phyloP scores from a whole-genome alignment of 2,113 vertebrate genomes.

The Pontoporia blainvillei region DNA sequence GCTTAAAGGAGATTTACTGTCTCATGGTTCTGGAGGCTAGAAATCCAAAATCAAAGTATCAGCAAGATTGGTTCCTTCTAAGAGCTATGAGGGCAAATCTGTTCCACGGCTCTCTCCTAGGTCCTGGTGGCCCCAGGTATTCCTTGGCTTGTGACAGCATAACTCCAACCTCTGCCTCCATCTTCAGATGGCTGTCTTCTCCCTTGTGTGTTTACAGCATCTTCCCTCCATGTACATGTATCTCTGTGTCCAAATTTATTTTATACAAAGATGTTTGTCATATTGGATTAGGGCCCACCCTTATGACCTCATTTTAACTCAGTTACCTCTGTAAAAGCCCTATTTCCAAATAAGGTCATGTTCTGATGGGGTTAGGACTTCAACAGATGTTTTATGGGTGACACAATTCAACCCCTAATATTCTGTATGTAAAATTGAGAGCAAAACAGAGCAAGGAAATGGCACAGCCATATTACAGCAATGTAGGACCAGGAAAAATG shows the following conservation, averaged over 20 bases:
- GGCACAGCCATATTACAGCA: not conserved
- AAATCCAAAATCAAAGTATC: not conserved
- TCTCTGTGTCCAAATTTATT: not conserved
- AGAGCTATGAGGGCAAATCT: not conserved
- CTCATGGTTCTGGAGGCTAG: not conserved
- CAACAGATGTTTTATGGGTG: not conserved
- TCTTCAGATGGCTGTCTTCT: not conserved
- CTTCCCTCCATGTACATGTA: not conserved
- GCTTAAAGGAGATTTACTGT: not conserved
- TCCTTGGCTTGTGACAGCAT: not conserved
- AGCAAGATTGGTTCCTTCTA: not conserved
- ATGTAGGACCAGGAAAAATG: not conserved
- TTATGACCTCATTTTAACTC: conserved; percentile 11
- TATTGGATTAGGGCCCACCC: not conserved
- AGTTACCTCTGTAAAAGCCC: not conserved
- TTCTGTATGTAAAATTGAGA: not conserved
- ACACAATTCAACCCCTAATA: not conserved
- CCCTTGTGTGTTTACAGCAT: not conserved
- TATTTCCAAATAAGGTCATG: not conserved
- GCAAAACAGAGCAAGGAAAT: conserved; percentile 10
- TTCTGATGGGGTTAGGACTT: not conserved
- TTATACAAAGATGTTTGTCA: not conserved
- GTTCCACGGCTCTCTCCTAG: not conserved
- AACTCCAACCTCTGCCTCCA: not conserved
- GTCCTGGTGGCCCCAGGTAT: not conserved